Percentiles rank a stretch among this genome's conserved stretches.
These are phyloP conservation scores for Ganaspis sp. DNA, from an alignment of 1,140 invertebrate genomes.

Conservation along the genomic window DNA sequence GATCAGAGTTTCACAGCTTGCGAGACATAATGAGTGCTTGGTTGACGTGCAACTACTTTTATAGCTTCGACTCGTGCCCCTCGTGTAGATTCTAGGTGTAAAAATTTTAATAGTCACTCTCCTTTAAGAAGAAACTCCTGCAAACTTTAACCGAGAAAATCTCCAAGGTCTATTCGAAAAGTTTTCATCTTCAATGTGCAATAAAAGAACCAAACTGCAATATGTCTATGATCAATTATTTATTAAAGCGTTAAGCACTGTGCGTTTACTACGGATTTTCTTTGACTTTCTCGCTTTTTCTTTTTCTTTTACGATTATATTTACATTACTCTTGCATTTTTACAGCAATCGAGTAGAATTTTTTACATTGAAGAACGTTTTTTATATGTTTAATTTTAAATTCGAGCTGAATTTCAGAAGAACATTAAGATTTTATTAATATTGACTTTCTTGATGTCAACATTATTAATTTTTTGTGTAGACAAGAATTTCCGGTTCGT, in stretches of 20 bases:
- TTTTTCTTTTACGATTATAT: no score
- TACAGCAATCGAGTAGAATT: background rate
- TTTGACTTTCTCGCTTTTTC: slow-evolving; percentile 48
- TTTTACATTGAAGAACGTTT: background rate
- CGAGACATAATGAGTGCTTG: slow-evolving; percentile 50
- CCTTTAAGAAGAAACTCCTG: slow-evolving; percentile 12
- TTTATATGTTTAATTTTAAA: no score
- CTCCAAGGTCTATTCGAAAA: slow-evolving; percentile 49
- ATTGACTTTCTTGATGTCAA: no score
- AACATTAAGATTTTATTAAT: background rate
- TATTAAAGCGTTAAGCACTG: slow-evolving; percentile 52
- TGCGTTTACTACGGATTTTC: slow-evolving; percentile 51
- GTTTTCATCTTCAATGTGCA: slow-evolving; percentile 48
- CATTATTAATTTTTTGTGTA: no score
- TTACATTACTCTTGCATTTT: background rate
- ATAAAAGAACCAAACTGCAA: slow-evolving; percentile 50
- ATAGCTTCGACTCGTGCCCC: slow-evolving; percentile 31
- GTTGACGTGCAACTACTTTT: background rate
- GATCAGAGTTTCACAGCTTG: slow-evolving; percentile 61
- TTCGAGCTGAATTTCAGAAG: background rate
- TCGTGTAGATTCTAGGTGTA: slow-evolving; percentile 42
- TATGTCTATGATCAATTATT: slow-evolving; percentile 64
- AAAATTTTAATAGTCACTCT: slow-evolving; percentile 51
- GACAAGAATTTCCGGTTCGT: no score
- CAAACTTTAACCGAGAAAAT: slow-evolving; percentile 48